Percentiles rank a stretch among this genome's conserved stretches.
These are phyloP conservation scores for Bettongia penicillata DNA, from an alignment of 2,113 vertebrate genomes.

Conservation along the genomic window DNA sequence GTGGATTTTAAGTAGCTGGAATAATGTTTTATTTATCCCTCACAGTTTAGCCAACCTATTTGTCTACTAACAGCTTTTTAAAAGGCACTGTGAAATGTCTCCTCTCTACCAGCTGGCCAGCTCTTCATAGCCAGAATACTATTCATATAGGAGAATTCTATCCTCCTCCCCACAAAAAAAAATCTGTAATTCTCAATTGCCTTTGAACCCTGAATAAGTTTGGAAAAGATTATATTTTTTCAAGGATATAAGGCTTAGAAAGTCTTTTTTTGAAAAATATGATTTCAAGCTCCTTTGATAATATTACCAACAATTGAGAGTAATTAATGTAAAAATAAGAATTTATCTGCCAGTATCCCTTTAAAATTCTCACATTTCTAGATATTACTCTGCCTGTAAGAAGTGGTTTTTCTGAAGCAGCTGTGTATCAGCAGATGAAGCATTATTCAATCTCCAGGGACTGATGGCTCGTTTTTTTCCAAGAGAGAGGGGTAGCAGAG, in stretches of 20 bases:
- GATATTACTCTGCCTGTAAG: conserved; percentile 59
- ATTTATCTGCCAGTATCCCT: not conserved
- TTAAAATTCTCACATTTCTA: conserved; percentile 41
- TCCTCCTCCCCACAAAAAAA: not conserved
- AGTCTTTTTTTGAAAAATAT: not conserved
- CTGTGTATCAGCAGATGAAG: conserved; percentile 34
- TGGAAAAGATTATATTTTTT: not conserved
- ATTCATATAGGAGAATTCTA: not conserved
- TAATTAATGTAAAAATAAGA: conserved; percentile 43
- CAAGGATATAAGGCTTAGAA: not conserved
- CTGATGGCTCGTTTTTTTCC: conserved; percentile 4
- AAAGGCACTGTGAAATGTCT: not conserved
- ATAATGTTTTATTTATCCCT: not conserved
- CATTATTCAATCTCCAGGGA: conserved; percentile 35
- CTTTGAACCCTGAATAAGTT: not conserved
- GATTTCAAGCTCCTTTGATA: not conserved
- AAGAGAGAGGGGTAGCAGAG: not conserved
- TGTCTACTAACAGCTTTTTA: not conserved
- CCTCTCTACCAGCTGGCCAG: not conserved
- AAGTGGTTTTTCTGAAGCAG: conserved; percentile 62
- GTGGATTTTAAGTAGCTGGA: not conserved
- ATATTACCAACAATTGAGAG: conserved; percentile 26
- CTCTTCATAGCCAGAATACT: not conserved
- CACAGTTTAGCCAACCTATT: not conserved
- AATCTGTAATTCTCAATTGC: not conserved